phyloP scores from a whole-genome alignment of 2,797 vertebrate species.

The Coracias cyanogaster region DNA sequence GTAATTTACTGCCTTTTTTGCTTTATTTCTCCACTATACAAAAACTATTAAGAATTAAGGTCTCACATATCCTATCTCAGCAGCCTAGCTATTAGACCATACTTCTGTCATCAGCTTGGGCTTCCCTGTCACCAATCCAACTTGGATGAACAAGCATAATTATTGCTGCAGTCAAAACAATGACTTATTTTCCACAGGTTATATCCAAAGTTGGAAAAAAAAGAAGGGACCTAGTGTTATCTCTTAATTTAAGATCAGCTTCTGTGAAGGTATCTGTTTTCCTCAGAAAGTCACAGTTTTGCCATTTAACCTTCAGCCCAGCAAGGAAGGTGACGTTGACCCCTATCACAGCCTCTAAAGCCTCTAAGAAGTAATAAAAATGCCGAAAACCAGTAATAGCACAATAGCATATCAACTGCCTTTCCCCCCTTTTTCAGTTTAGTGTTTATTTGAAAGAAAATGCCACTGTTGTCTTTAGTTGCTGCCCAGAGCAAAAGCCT shows the following conservation, averaged over 20 bases:
- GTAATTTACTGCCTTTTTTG: not conserved
- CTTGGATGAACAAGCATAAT: not conserved
- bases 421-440: not conserved
- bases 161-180: not conserved
- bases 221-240: not conserved
- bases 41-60: not conserved
- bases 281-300: not conserved
- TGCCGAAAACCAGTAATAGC: not conserved
- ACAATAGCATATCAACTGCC: accelerated
- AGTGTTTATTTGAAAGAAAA: not conserved
- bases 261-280: not conserved
- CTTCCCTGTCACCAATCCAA: not conserved
- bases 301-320: not conserved
- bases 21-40: not conserved
- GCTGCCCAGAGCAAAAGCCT: not conserved
- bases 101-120: not conserved
- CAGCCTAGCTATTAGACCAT: not conserved
- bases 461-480: not conserved
- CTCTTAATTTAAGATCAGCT: not conserved
- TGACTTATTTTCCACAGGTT: not conserved
- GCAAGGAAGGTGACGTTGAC: accelerated
- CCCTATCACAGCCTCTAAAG: not conserved
- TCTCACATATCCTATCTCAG: not conserved
- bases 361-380: not conserved
- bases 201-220: not conserved